phyloP scores from a whole-genome alignment of 2,888 invertebrate genomes.

The Nematopogon swammerdamellus region DNA sequence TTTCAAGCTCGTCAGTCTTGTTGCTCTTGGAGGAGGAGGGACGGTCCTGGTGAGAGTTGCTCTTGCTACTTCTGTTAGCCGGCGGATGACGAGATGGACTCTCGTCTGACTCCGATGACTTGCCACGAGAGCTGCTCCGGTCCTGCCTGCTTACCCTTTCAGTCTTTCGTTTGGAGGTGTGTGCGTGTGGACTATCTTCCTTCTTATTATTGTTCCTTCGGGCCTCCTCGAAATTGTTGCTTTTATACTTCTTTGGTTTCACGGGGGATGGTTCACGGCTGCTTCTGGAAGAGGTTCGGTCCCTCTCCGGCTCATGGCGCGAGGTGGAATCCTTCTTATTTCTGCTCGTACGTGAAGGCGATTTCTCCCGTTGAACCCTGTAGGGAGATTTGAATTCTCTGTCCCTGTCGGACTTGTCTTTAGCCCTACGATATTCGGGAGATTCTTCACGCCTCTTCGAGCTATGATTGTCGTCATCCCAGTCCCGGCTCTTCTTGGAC shows the following conservation, averaged over 20 bases:
- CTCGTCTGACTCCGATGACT: not conserved
- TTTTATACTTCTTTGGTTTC: not conserved
- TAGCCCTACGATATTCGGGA: not conserved
- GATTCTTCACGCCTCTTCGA: not conserved
- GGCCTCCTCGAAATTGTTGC: not conserved
- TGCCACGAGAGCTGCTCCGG: not conserved
- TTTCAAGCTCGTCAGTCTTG: not conserved
- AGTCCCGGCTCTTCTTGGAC: not conserved
- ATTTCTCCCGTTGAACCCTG: not conserved
- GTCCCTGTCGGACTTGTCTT: not conserved
- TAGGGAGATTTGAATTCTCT: slow-evolving; percentile 1
- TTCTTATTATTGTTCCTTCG: not conserved
- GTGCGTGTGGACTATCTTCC: not conserved
- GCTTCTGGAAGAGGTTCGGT: slow-evolving; percentile 24
- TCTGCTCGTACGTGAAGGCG: not conserved
- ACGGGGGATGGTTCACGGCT: slow-evolving; percentile 26
- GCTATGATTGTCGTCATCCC: not conserved
- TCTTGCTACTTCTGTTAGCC: not conserved
- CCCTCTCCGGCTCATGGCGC: slow-evolving; percentile 17
- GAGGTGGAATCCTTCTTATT: slow-evolving; percentile 13
- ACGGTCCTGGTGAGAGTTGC: not conserved
- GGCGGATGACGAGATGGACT: not conserved
- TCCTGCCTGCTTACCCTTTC: not conserved
- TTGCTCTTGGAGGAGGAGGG: too few species aligned
- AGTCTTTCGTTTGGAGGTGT: not conserved